Percentiles rank a stretch among this genome's conserved stretches.
Evolutionary conservation across 2,888 invertebrate species (phyloP).

Genomic region (Tricholauxania praeusta): DNA sequence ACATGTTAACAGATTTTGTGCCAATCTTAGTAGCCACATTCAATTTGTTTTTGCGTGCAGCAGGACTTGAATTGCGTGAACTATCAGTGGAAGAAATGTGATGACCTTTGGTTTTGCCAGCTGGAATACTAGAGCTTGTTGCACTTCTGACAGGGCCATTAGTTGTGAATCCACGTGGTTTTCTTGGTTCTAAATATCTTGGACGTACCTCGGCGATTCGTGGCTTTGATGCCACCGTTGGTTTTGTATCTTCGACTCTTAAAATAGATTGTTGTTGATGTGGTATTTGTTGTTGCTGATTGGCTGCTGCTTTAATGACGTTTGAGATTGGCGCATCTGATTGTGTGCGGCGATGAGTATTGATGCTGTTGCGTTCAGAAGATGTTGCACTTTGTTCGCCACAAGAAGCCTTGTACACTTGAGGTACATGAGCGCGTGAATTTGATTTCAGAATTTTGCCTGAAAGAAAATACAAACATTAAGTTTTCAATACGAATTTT

Average conservation of each 20-base stretch:
- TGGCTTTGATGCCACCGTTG: conserved; percentile 34
- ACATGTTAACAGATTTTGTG: conserved; percentile 65
- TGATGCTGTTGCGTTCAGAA: conserved; percentile 53
- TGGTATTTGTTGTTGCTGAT: conserved; percentile 37
- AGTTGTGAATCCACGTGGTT: conserved; percentile 48
- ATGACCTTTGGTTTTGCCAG: conserved; percentile 54
- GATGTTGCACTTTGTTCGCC: conserved; percentile 53
- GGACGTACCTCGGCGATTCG: conserved; percentile 69
- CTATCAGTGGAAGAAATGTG: conserved; percentile 68
- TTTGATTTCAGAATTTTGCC: conserved; percentile 64
- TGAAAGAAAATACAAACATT: conserved; percentile 41
- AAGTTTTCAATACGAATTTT: not conserved
- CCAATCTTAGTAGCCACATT: conserved; percentile 52
- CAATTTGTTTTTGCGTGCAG: conserved; percentile 54
- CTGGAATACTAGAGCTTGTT: conserved; percentile 64
- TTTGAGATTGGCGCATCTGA: conserved; percentile 61
- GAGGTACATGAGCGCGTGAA: conserved; percentile 64
- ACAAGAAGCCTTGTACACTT: conserved; percentile 50
- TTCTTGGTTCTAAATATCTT: conserved; percentile 74
- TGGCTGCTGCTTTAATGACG: conserved; percentile 22
- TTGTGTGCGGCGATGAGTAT: conserved; percentile 64
- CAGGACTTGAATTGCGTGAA: conserved; percentile 63
- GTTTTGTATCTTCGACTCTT: conserved; percentile 37
- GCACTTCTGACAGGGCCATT: conserved; percentile 61
- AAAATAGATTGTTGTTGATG: conserved; percentile 11